Percentiles rank a stretch among this genome's conserved stretches.
Evolutionary conservation across 2,797 vertebrate species (phyloP).

Genomic region (Allobates femoralis): DNA sequence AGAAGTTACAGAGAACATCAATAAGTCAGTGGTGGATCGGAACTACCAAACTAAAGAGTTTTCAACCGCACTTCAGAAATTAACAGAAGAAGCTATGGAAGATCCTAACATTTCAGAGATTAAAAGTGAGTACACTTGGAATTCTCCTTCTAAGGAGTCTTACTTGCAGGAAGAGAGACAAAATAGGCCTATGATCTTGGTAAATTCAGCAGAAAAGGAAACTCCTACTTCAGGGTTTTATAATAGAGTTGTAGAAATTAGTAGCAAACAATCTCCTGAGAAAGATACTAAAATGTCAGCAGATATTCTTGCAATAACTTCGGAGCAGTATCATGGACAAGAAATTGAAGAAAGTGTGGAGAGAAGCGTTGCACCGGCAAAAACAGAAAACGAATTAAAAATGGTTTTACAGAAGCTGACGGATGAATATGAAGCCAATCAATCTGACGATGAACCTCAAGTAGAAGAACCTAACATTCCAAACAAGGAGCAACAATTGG

Average conservation of each 20-base stretch:
- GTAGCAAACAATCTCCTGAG: neutral
- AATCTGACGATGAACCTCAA: neutral
- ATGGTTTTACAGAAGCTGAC: constrained; percentile 13
- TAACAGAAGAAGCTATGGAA: constrained; percentile 47
- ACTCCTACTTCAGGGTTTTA: neutral
- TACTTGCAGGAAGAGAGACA: neutral
- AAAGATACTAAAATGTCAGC: neutral
- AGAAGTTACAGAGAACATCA: constrained; percentile 48
- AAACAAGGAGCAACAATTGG: neutral
- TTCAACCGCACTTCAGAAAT: constrained; percentile 35
- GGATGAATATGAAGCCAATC: constrained; percentile 1
- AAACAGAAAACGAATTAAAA: neutral
- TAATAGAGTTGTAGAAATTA: constrained; percentile 1
- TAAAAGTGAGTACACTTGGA: neutral
- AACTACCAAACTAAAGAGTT: constrained; percentile 52
- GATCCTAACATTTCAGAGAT: neutral
- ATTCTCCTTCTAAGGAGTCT: neutral
- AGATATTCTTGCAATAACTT: neutral
- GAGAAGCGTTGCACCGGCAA: neutral
- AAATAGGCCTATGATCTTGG: neutral
- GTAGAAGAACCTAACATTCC: neutral
- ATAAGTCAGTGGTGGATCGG: constrained; percentile 4
- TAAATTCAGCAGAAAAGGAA: neutral
- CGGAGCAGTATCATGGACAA: neutral
- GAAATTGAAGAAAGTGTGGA: constrained; percentile 15